These are phyloP conservation scores for Epinephelus awoara DNA, from an alignment of 2,797 vertebrate genomes.

Conservation along the genomic window DNA sequence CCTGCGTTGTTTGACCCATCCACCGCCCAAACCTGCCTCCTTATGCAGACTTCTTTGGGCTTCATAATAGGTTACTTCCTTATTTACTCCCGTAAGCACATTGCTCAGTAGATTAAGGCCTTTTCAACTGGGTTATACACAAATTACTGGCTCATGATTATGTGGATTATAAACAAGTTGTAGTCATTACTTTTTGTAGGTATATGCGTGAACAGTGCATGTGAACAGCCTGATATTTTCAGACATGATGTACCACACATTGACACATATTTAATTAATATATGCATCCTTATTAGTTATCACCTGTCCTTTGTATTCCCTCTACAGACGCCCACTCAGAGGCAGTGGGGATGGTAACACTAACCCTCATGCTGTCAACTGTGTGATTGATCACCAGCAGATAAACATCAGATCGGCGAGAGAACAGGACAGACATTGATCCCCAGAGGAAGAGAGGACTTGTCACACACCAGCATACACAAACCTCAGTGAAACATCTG, in stretches of 20 bases:
- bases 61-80: too few species aligned
- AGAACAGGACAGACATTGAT: constrained; percentile 86
- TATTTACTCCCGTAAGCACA: too few species aligned
- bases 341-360: constrained; percentile 74
- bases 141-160: too few species aligned
- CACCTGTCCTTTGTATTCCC: constrained; percentile 50
- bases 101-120: too few species aligned
- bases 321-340: constrained; percentile 51
- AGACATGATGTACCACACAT: constrained; percentile 15
- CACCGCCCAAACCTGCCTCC: too few species aligned
- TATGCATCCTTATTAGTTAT: constrained; percentile 36
- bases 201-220: background rate
- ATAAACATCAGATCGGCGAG: constrained; percentile 83
- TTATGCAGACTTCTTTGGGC: too few species aligned
- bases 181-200: too few species aligned
- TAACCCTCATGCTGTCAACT: constrained; percentile 79
- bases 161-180: too few species aligned
- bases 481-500: constrained; percentile 81
- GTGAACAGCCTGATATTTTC: background rate
- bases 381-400: constrained; percentile 85
- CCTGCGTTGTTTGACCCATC: too few species aligned
- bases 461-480: constrained; percentile 81
- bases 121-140: too few species aligned
- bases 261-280: constrained; percentile 29
- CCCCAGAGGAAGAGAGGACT: constrained; percentile 82